phyloP scores from a whole-genome alignment of 1,140 invertebrate genomes.

The Asobara japonica region DNA sequence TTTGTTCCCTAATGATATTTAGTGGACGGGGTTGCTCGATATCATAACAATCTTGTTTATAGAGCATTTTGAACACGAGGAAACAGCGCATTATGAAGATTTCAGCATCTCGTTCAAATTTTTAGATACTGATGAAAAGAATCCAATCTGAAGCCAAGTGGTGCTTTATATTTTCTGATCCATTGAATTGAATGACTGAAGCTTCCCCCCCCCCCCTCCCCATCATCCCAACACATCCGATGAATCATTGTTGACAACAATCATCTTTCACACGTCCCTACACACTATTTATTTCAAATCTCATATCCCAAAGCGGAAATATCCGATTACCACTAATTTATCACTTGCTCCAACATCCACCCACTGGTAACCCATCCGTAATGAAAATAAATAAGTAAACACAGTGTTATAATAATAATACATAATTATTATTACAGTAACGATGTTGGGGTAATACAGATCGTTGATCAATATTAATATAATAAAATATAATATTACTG shows the following conservation, averaged over 20 bases:
- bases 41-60: no score
- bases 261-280: background rate
- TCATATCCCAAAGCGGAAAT: background rate
- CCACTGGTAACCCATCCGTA: background rate
- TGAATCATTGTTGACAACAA: background rate
- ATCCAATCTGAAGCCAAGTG: no score
- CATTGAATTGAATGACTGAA: no score
- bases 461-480: slow-evolving; percentile 15
- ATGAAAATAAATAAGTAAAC: background rate
- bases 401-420: slow-evolving; percentile 1
- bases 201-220: background rate
- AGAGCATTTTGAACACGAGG: no score
- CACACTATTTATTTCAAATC: background rate
- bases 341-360: background rate
- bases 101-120: no score
- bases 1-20: no score
- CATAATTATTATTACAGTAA: slow-evolving; percentile 17
- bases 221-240: background rate
- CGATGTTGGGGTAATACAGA: slow-evolving; percentile 8
- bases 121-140: no score
- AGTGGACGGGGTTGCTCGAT: no score
- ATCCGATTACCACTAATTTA: slow-evolving; percentile 2
- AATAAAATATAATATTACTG: slow-evolving; percentile 8
- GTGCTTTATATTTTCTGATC: background rate
- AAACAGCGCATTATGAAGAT: no score